Percentiles rank a stretch among this genome's conserved stretches.
Evolutionary conservation across 2,113 vertebrate genomes (phyloP).

Genomic region (Apodemus sylvaticus): DNA sequence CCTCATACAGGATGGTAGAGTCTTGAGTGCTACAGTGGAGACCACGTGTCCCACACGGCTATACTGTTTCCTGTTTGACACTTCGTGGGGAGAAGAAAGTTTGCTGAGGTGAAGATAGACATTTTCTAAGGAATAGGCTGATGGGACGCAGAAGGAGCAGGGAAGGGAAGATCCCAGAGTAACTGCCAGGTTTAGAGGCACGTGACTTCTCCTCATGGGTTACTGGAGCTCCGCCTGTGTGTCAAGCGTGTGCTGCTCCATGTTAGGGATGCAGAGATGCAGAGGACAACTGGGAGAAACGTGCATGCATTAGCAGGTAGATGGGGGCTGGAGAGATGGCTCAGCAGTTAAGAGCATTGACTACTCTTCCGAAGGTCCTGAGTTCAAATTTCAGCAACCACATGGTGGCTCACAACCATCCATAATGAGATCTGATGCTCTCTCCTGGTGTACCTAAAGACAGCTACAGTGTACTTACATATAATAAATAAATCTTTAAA

Average conservation of each 20-base stretch:
- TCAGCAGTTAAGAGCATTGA: too few relatives aligned
- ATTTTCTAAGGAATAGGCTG: background rate
- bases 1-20: background rate
- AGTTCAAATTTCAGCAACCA: too few relatives aligned
- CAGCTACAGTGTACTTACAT: too few relatives aligned
- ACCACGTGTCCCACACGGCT: background rate
- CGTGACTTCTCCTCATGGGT: background rate
- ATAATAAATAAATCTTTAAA: too few relatives aligned
- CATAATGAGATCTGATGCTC: too few relatives aligned
- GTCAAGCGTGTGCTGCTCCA: background rate
- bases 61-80: background rate
- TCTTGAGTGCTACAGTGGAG: background rate
- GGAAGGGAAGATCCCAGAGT: background rate
- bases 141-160: background rate
- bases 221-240: background rate
- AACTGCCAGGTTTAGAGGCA: background rate
- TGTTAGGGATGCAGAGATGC: background rate
- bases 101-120: background rate
- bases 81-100: background rate
- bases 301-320: background rate
- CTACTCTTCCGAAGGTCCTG: too few relatives aligned
- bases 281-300: background rate
- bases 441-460: too few relatives aligned
- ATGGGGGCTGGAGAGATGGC: too few relatives aligned
- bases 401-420: too few relatives aligned